Evolutionary conservation across 2,113 vertebrate species (phyloP), one percentile per base, ranked within the genome.

Genomic region (Malurus elegans): DNA sequence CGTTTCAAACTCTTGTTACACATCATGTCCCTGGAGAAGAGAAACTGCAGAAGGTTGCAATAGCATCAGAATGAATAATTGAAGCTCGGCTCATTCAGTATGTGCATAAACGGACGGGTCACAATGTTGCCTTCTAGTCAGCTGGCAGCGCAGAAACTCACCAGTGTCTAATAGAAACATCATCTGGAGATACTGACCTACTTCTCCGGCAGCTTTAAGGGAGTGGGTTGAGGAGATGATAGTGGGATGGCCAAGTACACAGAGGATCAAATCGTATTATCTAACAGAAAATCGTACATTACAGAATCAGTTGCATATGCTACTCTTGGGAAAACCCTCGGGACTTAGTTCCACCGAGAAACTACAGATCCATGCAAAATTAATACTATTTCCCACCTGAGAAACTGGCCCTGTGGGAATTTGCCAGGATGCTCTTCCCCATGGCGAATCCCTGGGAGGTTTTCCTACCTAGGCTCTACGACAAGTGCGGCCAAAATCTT

Each of bases 21-120:
- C 94, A 96, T 91, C 65, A 90, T 85, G 90, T 96, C 95, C 88
- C 93, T 36, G 60, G 96, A 97, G 93, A 94, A 95, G 90, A 84
- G 80, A 80, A 96, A 79, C 88, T 94, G 91, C 90, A 73, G 86
- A 92, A 97, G 92, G 94, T 62, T 95, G 88, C 90, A 92, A 85
- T 81, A 80, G 88, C 86, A 82, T 65, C 78, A 40, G 91, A 70
- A 96, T 96, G 90, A 97, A 96, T 96, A 97, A 96, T 81, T 96
- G 93, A 96, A 95, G 88, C 86, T 36, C 5, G 6, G 66, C 54
- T 87, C 81, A 71, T 94, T 97, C 95, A 84, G 85, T 32, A 36
- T 84, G 94, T 88, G 95, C 94, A 95, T 65, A 88, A 95, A 89
- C 32, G 11, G 65, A 93, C 87, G 93, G 96, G 88, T 95, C 94